Percentiles rank a stretch among this genome's conserved stretches.
Conservation (phyloP, 2,797 vertebrate genomes). For the Xerus rutilus region DNA sequence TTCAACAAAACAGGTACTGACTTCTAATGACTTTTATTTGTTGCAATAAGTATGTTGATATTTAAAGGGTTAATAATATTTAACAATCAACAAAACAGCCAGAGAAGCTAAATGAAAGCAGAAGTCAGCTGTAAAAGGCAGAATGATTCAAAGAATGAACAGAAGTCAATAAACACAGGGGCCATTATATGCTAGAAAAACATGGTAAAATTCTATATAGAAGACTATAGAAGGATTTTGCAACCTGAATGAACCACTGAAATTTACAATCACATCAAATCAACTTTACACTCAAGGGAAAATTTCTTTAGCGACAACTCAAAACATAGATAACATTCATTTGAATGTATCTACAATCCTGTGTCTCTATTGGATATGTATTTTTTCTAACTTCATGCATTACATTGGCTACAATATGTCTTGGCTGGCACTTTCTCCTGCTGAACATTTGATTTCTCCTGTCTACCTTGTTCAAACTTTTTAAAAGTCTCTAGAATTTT, state of each 20-base stretch:
- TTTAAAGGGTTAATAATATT: background rate
- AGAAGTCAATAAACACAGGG: background rate
- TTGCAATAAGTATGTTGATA: background rate
- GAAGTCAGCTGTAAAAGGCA: background rate
- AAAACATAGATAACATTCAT: background rate
- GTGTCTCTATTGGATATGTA: background rate
- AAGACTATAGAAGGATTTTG: background rate
- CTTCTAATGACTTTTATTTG: background rate
- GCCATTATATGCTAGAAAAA: background rate
- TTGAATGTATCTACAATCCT: background rate
- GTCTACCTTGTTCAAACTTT: background rate
- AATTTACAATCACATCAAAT: background rate
- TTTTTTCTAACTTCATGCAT: background rate
- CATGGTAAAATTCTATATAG: background rate
- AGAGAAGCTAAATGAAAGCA: background rate
- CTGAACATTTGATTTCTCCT: background rate
- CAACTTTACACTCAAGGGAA: background rate
- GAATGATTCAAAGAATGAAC: background rate
- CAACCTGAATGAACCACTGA: background rate
- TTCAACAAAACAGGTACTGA: constrained; percentile 7
- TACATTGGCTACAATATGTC: background rate
- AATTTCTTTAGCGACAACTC: background rate
- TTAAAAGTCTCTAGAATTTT: background rate
- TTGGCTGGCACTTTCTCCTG: background rate
- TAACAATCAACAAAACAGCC: constrained; percentile 12